phyloP scores from a whole-genome alignment of 2,797 vertebrate genomes.

The Brachyalestes nurse region DNA sequence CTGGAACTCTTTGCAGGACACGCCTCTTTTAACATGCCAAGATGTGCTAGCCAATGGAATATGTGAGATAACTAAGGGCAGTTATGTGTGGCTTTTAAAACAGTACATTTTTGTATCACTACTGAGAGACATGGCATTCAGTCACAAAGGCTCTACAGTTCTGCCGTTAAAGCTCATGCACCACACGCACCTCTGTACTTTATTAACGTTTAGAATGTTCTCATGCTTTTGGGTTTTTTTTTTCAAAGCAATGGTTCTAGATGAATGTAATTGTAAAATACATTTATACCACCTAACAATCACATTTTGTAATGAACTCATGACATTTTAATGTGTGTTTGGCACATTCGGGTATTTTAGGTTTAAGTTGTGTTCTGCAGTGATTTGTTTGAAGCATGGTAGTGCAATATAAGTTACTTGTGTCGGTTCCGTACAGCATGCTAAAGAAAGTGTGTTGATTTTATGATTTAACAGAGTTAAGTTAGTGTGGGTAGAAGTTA shows the following conservation, averaged over 20 bases:
- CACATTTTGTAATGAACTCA: constrained; percentile 40
- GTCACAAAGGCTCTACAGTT: neutral
- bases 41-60: constrained; percentile 44
- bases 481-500: neutral
- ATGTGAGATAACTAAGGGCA: constrained; percentile 30
- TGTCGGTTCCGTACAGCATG: constrained; percentile 1
- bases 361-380: constrained; percentile 39
- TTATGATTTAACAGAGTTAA: neutral
- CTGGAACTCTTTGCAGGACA: constrained; percentile 52
- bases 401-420: constrained; percentile 57
- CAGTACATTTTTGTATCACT: constrained; percentile 18
- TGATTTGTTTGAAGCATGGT: constrained; percentile 33
- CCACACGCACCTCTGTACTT: constrained; percentile 5
- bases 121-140: constrained; percentile 24
- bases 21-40: constrained; percentile 60
- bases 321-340: constrained; percentile 35
- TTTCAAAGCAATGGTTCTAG: constrained; percentile 7
- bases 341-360: constrained; percentile 29
- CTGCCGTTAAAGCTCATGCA: neutral
- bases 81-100: constrained; percentile 12
- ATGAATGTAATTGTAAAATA: constrained; percentile 34
- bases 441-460: constrained; percentile 10
- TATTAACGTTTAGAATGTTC: constrained; percentile 1
- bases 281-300: constrained; percentile 33
- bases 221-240: neutral